Conservation (phyloP, 2,113 vertebrate species). For the Mionectes macconnelli region DNA sequence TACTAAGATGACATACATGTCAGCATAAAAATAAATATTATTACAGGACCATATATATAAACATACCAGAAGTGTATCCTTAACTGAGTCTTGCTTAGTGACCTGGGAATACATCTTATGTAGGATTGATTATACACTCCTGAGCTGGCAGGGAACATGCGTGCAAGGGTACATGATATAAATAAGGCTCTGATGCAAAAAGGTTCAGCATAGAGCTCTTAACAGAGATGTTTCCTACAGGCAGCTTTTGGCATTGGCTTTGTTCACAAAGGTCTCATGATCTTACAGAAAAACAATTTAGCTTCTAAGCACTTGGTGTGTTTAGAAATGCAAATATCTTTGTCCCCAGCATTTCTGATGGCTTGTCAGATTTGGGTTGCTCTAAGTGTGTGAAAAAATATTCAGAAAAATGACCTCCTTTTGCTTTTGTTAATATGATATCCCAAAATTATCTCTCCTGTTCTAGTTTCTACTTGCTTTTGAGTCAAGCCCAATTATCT, state of each 20-base stretch:
- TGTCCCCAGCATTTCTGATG: slow-evolving; percentile 14
- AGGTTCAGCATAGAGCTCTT: background rate
- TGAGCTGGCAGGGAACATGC: background rate
- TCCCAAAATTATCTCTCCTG: background rate
- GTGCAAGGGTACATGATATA: background rate
- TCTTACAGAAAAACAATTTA: slow-evolving; percentile 3
- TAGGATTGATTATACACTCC: background rate
- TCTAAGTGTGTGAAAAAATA: background rate
- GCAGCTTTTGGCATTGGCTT: background rate
- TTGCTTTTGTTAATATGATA: background rate
- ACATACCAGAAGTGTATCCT: background rate
- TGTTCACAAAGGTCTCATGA: background rate
- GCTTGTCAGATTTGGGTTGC: slow-evolving; percentile 32
- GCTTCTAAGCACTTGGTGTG: background rate
- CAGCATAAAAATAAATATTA: background rate
- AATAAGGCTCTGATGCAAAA: background rate
- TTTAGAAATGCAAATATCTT: slow-evolving; percentile 48
- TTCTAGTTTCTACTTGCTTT: background rate
- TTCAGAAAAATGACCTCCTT: slow-evolving; percentile 12
- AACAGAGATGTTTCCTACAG: background rate
- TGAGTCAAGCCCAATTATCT: background rate
- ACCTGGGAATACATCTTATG: background rate
- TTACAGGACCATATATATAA: background rate
- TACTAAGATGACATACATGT: background rate
- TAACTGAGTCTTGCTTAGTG: background rate